Base-by-base conservation (phyloP, 2,113 vertebrate genomes). In the Alosa alosa region DNA sequence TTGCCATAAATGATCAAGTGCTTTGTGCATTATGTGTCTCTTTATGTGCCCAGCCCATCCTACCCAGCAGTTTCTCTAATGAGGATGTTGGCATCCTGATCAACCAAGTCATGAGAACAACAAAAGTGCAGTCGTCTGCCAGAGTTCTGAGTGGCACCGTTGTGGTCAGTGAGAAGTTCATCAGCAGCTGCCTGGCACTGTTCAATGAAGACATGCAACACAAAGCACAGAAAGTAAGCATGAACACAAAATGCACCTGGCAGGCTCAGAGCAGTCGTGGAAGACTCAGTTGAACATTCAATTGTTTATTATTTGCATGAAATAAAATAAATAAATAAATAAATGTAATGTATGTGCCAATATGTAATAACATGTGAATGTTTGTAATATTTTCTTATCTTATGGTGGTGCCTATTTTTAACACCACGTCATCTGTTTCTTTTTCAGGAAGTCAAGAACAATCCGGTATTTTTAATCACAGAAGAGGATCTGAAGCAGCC, bases 91-190 rank as follows among this genome's bases (percentile, higher is more conserved):
- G 94, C 31, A 97, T 98, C 84, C 91, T 99, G 89, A 96, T 99
- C 83, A 96, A 94, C 85, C 97, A 99, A 91, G 96, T 97, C 55
- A 95, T 98, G 95, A 96, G 97, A 89, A 93, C 94, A 87, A 94
- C 96, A 6, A 96, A 93, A 20, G 95, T 96, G 84, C 96, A 94
- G 86, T 92, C 95, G 13, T 93, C 95, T 22, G 93, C 95, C 89
- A 86, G 94, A 83, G 88, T 98, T 84, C 96, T 99, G 84, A 94
- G 89, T 4, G 95, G 95, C 84, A 97, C 96, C 0, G 90, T 96
- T 13, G 97, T 97, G 0, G 95, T 99, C 91, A 98, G 97, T 60
- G 97, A 99, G 92, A 98, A 97, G 86, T 99, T 99, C 93, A 90
- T 99, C 90, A 95, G 89, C 90, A 94, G 90, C 91, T 99, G 97